These are phyloP conservation scores for Brachionichthys hirsutus DNA, from an alignment of 2,113 vertebrate species.

Conservation along the genomic window DNA sequence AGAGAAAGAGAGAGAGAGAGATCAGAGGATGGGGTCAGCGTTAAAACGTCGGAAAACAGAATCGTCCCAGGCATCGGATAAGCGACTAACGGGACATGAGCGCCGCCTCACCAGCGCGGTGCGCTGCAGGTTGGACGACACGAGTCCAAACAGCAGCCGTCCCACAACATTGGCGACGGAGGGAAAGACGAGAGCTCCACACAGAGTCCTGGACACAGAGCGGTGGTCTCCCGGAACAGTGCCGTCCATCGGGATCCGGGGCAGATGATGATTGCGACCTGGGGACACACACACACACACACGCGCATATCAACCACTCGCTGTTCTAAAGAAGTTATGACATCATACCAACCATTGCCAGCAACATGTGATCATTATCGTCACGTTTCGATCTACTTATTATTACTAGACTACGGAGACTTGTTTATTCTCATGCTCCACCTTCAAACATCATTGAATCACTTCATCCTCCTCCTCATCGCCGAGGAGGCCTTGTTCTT, in stretches of 20 bases:
- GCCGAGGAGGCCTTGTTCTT: no score
- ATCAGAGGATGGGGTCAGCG: background rate
- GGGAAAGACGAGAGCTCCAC: slow-evolving; percentile 80
- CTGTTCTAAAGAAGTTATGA: no score
- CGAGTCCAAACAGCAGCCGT: slow-evolving; percentile 69
- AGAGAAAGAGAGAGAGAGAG: background rate
- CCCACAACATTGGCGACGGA: slow-evolving; percentile 77
- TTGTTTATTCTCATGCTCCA: no score
- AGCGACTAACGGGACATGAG: no score
- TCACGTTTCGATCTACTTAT: no score
- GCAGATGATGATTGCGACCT: slow-evolving; percentile 60
- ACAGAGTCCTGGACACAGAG: slow-evolving; percentile 79
- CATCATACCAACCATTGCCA: no score
- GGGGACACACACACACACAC: background rate
- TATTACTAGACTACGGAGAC: no score
- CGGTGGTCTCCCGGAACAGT: slow-evolving; percentile 64
- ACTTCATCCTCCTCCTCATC: no score
- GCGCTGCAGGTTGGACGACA: slow-evolving; percentile 74
- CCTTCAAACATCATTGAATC: no score
- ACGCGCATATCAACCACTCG: background rate
- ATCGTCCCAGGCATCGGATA: no score
- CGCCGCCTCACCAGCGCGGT: slow-evolving; percentile 72
- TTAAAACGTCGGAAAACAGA: no score
- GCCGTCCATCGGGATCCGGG: slow-evolving; percentile 58
- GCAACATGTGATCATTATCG: no score